Conservation (phyloP, 2,888 invertebrate species). For the Eurytoma adleriae region DNA sequence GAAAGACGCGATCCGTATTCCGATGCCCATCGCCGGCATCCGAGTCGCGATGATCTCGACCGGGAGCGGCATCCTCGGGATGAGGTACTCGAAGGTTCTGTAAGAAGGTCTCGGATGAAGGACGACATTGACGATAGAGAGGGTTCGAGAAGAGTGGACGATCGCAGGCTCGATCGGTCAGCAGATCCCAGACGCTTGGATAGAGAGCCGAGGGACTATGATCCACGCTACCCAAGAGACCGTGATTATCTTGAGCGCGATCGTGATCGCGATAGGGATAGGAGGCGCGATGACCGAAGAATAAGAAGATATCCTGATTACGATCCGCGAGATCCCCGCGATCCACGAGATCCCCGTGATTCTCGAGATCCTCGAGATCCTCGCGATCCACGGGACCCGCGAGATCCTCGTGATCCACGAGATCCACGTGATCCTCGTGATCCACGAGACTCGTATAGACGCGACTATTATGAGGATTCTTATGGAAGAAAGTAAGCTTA, state of each 20-base stretch:
- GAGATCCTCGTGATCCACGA: conserved; percentile 58
- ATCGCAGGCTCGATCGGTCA: conserved; percentile 65
- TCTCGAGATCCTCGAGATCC: conserved; percentile 5
- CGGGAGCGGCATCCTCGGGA: conserved; percentile 67
- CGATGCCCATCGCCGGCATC: conserved; percentile 71
- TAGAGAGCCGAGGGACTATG: conserved; percentile 67
- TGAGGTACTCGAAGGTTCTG: conserved; percentile 62
- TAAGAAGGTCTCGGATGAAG: conserved; percentile 66
- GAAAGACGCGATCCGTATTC: conserved; percentile 71
- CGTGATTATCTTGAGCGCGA: conserved; percentile 69
- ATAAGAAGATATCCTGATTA: conserved; percentile 71
- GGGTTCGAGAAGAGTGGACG: conserved; percentile 67
- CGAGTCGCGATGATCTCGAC: conserved; percentile 71
- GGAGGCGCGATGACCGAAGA: conserved; percentile 71
- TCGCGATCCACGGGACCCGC: conserved; percentile 58
- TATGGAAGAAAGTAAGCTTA: conserved; percentile 68
- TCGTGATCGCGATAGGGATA: conserved; percentile 69
- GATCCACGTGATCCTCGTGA: conserved; percentile 34
- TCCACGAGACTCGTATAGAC: conserved; percentile 65
- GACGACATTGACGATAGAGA: conserved; percentile 71
- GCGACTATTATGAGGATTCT: conserved; percentile 72
- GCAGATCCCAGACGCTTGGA: conserved; percentile 67
- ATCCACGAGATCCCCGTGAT: background rate
- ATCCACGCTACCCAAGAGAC: conserved; percentile 64
- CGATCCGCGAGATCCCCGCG: conserved; percentile 61